phyloP scores from a whole-genome alignment of 2,797 vertebrate genomes.

The Octomys mimax region DNA sequence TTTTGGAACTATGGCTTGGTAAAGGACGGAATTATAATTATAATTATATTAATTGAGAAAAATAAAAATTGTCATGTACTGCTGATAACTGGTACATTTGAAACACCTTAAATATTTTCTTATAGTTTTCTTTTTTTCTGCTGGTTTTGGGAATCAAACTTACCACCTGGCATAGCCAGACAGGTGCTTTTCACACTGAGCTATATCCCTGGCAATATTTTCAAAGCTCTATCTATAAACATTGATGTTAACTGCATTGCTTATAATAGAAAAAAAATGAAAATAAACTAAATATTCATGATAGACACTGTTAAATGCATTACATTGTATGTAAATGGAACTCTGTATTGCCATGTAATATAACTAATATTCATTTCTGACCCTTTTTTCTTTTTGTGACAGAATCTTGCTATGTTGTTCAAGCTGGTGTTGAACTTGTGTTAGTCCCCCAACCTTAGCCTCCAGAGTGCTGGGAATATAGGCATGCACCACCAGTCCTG shows the following conservation, averaged over 20 bases:
- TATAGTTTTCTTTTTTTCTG: too few relatives aligned
- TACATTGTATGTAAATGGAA: not conserved
- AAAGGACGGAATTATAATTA: not conserved
- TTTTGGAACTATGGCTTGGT: not conserved
- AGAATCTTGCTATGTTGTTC: not conserved
- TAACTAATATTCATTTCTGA: not conserved
- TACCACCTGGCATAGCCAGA: too few relatives aligned
- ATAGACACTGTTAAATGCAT: conserved; percentile 18
- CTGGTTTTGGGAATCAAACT: not conserved
- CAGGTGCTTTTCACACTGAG: too few relatives aligned
- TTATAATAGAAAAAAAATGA: not conserved
- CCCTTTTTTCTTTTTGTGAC: not conserved
- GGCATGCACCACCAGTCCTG: not conserved
- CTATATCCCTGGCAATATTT: not conserved
- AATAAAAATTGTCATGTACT: not conserved
- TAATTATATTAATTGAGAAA: not conserved
- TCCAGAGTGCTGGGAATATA: not conserved
- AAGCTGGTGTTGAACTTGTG: not conserved
- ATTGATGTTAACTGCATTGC: not conserved
- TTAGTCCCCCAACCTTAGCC: not conserved
- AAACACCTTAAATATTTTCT: not conserved
- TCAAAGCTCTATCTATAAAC: not conserved
- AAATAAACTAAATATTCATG: not conserved
- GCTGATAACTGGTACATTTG: not conserved
- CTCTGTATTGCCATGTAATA: not conserved